A percentile compares a stretch with the other conserved stretches of the same genome.
Evolutionary conservation across 2,113 vertebrate species (phyloP).

Genomic region (Mastomys coucha): DNA sequence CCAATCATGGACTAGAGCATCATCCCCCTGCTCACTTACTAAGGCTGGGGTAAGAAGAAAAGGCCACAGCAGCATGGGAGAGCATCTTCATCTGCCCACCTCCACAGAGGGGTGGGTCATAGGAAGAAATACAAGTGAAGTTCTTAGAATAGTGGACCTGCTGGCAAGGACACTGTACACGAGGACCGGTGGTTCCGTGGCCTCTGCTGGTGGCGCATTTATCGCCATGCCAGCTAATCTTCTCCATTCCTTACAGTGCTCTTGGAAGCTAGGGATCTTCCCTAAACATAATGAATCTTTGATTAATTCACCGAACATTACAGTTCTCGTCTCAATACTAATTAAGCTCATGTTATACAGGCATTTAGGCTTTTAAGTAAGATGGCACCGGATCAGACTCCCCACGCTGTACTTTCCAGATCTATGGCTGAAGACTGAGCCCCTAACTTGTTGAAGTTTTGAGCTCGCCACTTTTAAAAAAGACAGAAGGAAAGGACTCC

Average conservation of each 20-base stretch:
- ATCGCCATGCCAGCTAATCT: neutral
- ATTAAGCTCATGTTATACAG: neutral
- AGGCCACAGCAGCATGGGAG: neutral
- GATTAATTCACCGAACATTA: neutral
- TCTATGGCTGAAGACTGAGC: conserved; percentile 3
- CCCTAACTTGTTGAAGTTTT: neutral
- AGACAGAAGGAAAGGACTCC: neutral
- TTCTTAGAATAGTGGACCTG: neutral
- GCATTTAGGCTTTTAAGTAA: neutral
- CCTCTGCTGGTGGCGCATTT: neutral
- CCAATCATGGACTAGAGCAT: neutral
- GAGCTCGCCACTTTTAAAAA: conserved; percentile 24
- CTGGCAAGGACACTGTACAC: neutral
- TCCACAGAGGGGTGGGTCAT: too few relatives aligned
- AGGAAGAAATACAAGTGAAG: neutral
- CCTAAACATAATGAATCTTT: neutral
- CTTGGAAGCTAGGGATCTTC: neutral
- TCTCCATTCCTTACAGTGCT: neutral
- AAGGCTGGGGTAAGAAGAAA: neutral
- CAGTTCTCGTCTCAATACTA: neutral
- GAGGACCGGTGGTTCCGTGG: neutral
- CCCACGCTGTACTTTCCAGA: neutral
- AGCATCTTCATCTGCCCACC: neutral
- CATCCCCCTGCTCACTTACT: neutral
- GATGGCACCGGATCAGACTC: neutral